Percentiles rank a stretch among this genome's conserved stretches.
These are phyloP conservation scores for Ophion ventricosus DNA, from an alignment of 2,888 invertebrate species.

Conservation along the genomic window DNA sequence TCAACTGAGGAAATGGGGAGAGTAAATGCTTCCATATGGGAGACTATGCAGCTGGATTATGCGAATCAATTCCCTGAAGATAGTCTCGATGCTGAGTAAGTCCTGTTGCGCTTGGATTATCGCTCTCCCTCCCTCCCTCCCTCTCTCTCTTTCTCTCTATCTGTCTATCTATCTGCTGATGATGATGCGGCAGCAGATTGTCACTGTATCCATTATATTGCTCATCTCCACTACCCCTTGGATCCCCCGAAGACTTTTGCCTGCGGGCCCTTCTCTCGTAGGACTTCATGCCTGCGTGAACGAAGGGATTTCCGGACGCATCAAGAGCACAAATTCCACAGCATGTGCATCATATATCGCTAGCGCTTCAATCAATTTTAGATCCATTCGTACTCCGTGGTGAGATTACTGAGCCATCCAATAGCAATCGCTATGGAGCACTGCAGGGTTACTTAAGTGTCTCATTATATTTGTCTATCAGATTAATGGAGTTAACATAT, in stretches of 20 bases:
- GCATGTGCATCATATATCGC: too few relatives aligned
- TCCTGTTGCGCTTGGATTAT: background rate
- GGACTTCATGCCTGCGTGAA: background rate
- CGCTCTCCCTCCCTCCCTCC: background rate
- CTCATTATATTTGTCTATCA: background rate
- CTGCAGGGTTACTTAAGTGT: too few relatives aligned
- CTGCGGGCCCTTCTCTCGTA: background rate
- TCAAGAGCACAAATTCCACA: background rate
- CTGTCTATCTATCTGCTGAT: background rate
- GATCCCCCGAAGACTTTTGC: slow-evolving; percentile 4
- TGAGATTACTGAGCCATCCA: background rate
- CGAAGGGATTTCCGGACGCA: background rate
- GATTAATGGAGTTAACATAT: background rate
- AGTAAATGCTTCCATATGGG: background rate
- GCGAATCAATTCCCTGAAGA: slow-evolving; percentile 16
- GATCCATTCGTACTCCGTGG: background rate
- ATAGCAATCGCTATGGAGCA: background rate
- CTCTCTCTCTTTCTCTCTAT: background rate
- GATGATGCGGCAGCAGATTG: background rate
- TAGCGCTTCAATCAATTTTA: background rate
- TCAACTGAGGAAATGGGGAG: background rate
- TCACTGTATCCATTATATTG: background rate
- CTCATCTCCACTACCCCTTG: background rate
- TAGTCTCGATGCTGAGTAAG: background rate
- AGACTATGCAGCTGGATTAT: slow-evolving; percentile 13